phyloP scores from a whole-genome alignment of 2,888 invertebrate species.

The Pristionchus fissidentatus region DNA sequence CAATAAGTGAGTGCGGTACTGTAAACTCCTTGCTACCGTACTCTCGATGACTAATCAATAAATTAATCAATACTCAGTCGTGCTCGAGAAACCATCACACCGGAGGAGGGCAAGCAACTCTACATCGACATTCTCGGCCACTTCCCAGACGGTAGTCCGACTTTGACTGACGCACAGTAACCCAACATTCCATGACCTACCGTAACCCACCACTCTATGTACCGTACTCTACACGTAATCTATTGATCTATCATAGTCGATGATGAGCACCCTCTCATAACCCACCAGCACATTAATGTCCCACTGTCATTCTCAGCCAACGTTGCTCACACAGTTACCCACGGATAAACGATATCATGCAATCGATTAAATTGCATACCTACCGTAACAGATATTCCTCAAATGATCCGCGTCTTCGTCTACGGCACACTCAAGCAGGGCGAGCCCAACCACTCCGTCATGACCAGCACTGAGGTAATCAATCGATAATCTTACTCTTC shows the following conservation, averaged over 20 bases:
- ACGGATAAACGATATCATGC: no score
- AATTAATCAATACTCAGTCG: background rate
- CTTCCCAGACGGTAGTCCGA: background rate
- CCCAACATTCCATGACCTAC: background rate
- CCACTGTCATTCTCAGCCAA: no score
- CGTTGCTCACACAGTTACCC: no score
- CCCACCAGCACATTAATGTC: no score
- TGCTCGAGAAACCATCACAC: background rate
- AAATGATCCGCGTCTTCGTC: constrained; percentile 83
- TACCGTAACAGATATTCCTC: background rate
- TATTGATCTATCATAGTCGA: background rate
- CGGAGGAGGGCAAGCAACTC: background rate
- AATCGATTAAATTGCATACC: background rate
- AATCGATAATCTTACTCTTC: no score
- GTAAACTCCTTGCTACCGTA: background rate
- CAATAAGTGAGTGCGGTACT: background rate
- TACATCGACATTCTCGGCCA: constrained; percentile 11
- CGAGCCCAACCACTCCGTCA: constrained; percentile 87
- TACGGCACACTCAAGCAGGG: constrained; percentile 92
- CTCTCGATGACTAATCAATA: background rate
- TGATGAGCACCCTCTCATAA: no score
- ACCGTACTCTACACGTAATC: background rate
- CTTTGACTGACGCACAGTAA: background rate
- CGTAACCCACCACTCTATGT: background rate
- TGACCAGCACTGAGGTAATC: constrained; percentile 79